Percentiles rank a stretch among this genome's conserved stretches.
phyloP scores from a whole-genome alignment of 2,797 vertebrate species.

The Amblyopsis hoosieri region DNA sequence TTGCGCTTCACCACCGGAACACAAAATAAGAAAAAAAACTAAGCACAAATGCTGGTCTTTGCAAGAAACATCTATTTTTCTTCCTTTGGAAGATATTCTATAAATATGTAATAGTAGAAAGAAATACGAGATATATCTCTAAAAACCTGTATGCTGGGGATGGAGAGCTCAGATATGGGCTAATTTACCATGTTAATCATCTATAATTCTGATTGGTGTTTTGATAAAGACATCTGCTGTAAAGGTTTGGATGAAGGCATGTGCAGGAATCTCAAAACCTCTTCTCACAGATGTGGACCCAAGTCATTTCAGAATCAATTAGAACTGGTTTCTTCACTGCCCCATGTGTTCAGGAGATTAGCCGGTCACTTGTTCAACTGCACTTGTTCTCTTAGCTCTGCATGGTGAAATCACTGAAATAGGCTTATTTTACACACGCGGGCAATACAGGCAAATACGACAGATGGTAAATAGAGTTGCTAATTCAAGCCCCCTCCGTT shows the following conservation, averaged over 20 bases:
- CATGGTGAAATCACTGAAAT: constrained; percentile 57
- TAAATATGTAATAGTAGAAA: constrained; percentile 87
- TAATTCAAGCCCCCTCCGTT: constrained; percentile 45
- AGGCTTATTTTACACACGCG: constrained; percentile 74
- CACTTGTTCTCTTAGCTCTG: constrained; percentile 77
- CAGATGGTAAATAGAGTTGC: constrained; percentile 87
- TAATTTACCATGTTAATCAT: constrained; percentile 64
- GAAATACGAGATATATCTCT: constrained; percentile 64
- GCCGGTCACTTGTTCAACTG: constrained; percentile 81
- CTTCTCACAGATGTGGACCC: constrained; percentile 77
- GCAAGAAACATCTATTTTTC: constrained; percentile 85
- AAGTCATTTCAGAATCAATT: constrained; percentile 90
- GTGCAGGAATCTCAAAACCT: constrained; percentile 81
- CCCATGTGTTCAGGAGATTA: constrained; percentile 88
- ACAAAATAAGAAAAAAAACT: constrained; percentile 67
- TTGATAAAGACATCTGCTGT: constrained; percentile 72
- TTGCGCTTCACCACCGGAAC: constrained; percentile 86
- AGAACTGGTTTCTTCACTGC: constrained; percentile 82
- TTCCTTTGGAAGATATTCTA: constrained; percentile 86
- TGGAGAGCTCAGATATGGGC: not conserved
- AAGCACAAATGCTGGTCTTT: constrained; percentile 80
- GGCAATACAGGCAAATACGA: constrained; percentile 71
- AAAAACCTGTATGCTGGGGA: constrained; percentile 50
- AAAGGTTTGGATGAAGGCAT: constrained; percentile 73
- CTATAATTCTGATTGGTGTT: constrained; percentile 85